Conservation (phyloP, 2,888 invertebrate species). For the Sphaeridia pumilis region DNA sequence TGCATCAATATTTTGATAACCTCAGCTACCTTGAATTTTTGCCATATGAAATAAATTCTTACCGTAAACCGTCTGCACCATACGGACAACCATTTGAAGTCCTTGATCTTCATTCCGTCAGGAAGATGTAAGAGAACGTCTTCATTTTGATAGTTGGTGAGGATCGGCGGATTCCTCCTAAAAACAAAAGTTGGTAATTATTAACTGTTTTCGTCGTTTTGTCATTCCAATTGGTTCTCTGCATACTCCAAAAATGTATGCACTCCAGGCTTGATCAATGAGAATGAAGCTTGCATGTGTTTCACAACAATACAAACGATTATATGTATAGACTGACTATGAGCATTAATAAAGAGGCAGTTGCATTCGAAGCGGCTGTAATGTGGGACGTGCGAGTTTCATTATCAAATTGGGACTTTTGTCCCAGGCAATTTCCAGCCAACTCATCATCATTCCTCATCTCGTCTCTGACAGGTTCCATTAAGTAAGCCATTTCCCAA, state of each 20-base stretch:
- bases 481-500: slow-evolving; percentile 27
- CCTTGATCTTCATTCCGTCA: slow-evolving; percentile 67
- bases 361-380: no score
- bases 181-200: not conserved
- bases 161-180: slow-evolving; percentile 63
- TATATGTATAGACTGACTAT: no score
- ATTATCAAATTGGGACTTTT: slow-evolving; percentile 29
- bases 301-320: no score
- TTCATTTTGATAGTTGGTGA: slow-evolving; percentile 60
- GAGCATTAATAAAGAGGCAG: no score
- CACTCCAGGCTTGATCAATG: no score
- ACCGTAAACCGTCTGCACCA: slow-evolving; percentile 87
- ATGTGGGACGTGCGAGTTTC: no score
- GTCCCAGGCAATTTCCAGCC: slow-evolving; percentile 21
- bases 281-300: no score
- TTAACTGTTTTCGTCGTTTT: not conserved
- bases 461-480: slow-evolving; percentile 26
- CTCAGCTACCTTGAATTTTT: not conserved
- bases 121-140: slow-evolving; percentile 75
- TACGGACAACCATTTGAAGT: slow-evolving; percentile 82
- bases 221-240: no score
- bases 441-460: slow-evolving; percentile 30
- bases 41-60: slow-evolving; percentile 40
- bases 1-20: no score
- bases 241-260: no score